Evolutionary conservation across 2,797 vertebrate species (phyloP).

Genomic region (Cheracebus regulus): DNA sequence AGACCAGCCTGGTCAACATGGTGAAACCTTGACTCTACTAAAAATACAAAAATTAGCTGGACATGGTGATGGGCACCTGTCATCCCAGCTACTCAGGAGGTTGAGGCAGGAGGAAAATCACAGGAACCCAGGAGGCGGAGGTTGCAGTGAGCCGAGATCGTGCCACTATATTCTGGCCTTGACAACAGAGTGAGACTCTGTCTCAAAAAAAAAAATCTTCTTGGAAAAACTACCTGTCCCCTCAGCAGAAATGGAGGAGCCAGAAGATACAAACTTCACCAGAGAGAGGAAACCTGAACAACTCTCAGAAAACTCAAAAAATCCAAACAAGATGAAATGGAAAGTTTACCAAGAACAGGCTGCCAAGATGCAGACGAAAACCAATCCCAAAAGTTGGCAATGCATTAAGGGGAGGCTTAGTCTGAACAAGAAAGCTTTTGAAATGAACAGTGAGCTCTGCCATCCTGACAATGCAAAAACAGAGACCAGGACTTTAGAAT

Average conservation of each 20-base stretch:
- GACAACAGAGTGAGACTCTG: too few species aligned
- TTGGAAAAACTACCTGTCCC: neutral
- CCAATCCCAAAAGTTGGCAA: neutral
- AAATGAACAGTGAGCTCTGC: neutral
- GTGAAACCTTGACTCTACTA: neutral
- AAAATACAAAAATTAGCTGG: neutral
- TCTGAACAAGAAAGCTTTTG: conserved; percentile 20
- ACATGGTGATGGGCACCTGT: too few species aligned
- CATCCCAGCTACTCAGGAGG: too few species aligned
- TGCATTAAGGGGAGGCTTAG: neutral
- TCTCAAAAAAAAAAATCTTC: neutral
- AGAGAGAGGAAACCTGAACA: neutral
- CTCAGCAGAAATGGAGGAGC: neutral
- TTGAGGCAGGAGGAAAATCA: too few species aligned
- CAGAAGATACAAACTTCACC: neutral
- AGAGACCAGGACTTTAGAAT: neutral
- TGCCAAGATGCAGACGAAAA: conserved; percentile 43
- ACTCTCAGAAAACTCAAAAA: conserved; percentile 12
- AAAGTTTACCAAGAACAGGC: conserved; percentile 3
- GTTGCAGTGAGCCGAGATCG: too few species aligned
- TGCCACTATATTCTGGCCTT: too few species aligned
- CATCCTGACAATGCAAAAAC: neutral
- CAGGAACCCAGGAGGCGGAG: too few species aligned
- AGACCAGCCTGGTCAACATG: neutral
- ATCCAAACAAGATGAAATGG: neutral